phyloP scores from a whole-genome alignment of 2,113 vertebrate species.

The Xerus inauris region DNA sequence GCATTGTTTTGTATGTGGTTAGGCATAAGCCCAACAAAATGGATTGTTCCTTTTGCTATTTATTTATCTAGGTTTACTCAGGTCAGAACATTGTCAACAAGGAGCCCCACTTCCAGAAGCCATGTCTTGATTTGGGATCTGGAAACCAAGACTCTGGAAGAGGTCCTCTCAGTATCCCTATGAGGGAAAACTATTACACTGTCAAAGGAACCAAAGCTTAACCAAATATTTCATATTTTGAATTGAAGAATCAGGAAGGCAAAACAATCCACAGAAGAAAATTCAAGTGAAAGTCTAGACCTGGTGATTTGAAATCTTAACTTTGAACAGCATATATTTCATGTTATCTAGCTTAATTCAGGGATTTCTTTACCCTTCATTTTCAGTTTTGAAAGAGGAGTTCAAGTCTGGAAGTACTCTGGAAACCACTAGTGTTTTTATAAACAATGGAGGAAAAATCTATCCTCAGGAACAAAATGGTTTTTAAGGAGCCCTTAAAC shows the following conservation, averaged over 20 bases:
- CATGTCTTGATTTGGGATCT: not conserved
- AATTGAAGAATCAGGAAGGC: not conserved
- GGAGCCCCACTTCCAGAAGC: not conserved
- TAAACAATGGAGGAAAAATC: not conserved
- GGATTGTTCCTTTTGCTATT: not conserved
- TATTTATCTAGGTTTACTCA: not conserved
- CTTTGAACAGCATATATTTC: not conserved
- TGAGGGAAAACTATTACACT: not conserved
- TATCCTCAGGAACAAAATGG: not conserved
- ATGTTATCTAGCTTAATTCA: not conserved
- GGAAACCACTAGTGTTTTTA: not conserved
- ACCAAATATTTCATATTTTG: constrained; percentile 32
- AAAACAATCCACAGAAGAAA: constrained; percentile 41
- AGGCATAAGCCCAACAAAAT: constrained; percentile 12
- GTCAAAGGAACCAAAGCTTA: constrained; percentile 44
- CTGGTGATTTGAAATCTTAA: not conserved
- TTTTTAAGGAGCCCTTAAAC: not conserved
- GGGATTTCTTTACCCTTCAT: not conserved
- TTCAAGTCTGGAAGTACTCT: not conserved
- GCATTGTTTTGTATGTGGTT: not conserved
- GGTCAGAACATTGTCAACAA: not conserved
- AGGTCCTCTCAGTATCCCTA: not conserved
- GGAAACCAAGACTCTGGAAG: not conserved
- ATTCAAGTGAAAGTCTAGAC: not conserved
- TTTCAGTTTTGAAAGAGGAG: not conserved